Percentiles rank a stretch among this genome's conserved stretches.
phyloP scores from a whole-genome alignment of 53 echinoderm and acorn worm genomes.

The Echinarachnius parma region DNA sequence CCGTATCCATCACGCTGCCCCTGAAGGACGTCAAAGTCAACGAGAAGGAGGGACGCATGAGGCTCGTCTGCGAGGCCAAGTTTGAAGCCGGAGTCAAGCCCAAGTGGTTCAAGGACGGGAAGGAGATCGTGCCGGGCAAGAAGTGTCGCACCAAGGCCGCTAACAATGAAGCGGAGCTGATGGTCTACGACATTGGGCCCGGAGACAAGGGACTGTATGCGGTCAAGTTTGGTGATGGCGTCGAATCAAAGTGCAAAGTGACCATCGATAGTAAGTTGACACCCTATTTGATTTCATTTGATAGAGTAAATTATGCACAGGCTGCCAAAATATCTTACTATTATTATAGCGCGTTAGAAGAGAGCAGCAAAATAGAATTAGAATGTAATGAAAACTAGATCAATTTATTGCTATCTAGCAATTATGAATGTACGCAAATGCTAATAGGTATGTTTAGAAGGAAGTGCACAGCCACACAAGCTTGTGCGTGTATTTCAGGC shows the following conservation, averaged over 20 bases:
- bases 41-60: conserved; percentile 83
- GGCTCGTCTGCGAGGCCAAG: conserved; percentile 72
- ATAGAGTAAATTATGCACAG: too few species aligned
- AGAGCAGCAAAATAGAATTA: too few species aligned
- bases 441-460: too few species aligned
- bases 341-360: too few species aligned
- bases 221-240: conserved; percentile 77
- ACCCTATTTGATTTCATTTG: too few species aligned
- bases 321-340: too few species aligned
- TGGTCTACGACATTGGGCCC: conserved; percentile 61
- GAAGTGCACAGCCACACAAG: too few species aligned
- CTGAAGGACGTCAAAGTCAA: conserved; percentile 70
- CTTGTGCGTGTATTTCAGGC: too few species aligned
- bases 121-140: conserved; percentile 72
- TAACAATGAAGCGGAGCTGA: conserved; percentile 56
- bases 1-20: conserved; percentile 70
- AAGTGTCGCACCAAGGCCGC: conserved; percentile 74
- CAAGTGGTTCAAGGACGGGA: conserved; percentile 90
- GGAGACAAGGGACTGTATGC: conserved; percentile 79
- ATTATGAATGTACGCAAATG: too few species aligned
- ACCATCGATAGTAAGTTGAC: conserved; percentile 87
- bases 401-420: too few species aligned
- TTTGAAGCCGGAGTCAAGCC: conserved; percentile 65
- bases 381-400: too few species aligned
- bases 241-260: conserved; percentile 67